Conservation (phyloP, 2,113 vertebrate species). For the Xiphophorus couchianus region DNA sequence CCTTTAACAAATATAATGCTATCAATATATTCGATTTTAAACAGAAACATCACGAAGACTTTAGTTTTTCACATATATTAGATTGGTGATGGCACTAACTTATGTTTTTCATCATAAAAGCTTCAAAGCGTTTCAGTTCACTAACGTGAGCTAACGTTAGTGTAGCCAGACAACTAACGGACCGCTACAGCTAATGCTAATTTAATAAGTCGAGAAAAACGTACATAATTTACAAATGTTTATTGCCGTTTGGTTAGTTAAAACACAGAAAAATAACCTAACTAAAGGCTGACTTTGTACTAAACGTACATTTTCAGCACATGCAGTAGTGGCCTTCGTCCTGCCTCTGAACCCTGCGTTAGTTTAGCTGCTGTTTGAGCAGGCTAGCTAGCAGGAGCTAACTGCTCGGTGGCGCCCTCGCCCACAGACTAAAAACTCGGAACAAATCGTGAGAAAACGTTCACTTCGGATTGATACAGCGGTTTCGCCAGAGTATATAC, state of each 20-base stretch:
- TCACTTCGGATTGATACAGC: background rate
- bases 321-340: constrained; percentile 29
- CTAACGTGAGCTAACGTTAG: background rate
- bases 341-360: constrained; percentile 20
- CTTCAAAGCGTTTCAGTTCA: background rate
- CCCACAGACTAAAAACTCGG: constrained; percentile 14
- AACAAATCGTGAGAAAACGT: constrained; percentile 16
- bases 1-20: background rate
- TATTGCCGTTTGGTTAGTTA: background rate
- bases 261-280: fast-evolving
- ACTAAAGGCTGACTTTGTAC: background rate
- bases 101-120: background rate
- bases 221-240: background rate
- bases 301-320: background rate
- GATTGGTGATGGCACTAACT: background rate
- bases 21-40: background rate
- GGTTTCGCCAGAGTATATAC: background rate
- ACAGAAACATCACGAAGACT: background rate
- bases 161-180: background rate
- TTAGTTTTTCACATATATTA: background rate
- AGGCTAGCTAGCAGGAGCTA: constrained; percentile 50
- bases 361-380: constrained; percentile 46
- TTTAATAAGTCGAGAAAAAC: background rate
- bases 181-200: background rate
- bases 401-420: constrained; percentile 67